Evolutionary conservation across 2,888 invertebrate genomes (phyloP).

Genomic region (Nomada fabriciana): DNA sequence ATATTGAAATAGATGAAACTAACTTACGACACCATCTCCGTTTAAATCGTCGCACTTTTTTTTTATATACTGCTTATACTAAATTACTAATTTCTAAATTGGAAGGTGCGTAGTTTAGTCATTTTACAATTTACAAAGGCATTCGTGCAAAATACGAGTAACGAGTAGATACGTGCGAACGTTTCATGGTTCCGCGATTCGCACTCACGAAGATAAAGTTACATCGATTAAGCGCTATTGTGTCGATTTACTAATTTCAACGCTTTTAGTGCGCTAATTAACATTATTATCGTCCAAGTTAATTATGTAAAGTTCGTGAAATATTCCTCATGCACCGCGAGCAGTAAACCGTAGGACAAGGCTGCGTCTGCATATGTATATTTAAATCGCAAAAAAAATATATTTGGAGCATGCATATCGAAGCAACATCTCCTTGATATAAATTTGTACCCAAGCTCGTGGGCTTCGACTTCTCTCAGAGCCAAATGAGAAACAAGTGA

Average conservation of each 20-base stretch:
- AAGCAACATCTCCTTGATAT: constrained; percentile 48
- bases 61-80: no score
- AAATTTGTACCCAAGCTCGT: constrained; percentile 44
- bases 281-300: not conserved
- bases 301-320: no score
- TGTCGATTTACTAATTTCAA: not conserved
- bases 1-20: not conserved
- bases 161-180: constrained; percentile 12
- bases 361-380: no score
- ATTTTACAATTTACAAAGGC: no score
- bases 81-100: no score
- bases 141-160: not conserved
- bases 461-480: constrained; percentile 10
- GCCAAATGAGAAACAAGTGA: constrained; percentile 41
- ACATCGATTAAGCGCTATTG: constrained; percentile 25
- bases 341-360: not conserved
- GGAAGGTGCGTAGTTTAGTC: no score
- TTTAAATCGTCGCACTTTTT: no score
- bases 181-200: not conserved
- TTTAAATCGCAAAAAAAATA: constrained; percentile 9
- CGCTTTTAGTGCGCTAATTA: not conserved
- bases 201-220: constrained; percentile 40
- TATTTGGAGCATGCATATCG: constrained; percentile 5
- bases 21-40: not conserved
- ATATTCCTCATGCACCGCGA: no score